Conservation (phyloP, 2,113 vertebrate species). For the Clinocottus analis region DNA sequence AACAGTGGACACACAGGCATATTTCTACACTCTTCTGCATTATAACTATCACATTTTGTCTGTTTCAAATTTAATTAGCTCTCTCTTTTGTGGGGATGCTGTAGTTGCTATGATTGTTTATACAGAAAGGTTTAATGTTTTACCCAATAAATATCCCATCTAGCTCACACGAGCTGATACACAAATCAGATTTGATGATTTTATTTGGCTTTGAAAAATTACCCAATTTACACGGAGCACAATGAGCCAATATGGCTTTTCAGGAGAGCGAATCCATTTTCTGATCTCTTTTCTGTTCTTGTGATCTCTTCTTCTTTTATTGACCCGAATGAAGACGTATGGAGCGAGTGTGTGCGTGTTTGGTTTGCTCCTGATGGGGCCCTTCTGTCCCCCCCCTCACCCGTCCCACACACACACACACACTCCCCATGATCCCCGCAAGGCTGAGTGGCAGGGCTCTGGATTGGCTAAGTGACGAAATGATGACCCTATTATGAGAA, state of each 20-base stretch:
- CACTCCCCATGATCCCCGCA: constrained; percentile 70
- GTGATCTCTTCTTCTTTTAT: constrained; percentile 63
- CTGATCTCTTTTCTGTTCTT: constrained; percentile 49
- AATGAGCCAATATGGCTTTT: constrained; percentile 27
- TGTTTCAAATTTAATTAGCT: background rate
- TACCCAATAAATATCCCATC: background rate
- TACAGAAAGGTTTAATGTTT: constrained; percentile 1
- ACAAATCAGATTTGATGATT: constrained; percentile 12
- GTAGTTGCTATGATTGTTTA: background rate
- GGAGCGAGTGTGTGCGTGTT: constrained; percentile 41
- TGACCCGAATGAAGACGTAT: constrained; percentile 77
- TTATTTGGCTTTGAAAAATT: constrained; percentile 22
- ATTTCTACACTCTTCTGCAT: background rate
- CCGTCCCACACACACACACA: too few species aligned
- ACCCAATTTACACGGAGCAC: constrained; percentile 25
- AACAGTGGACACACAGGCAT: background rate
- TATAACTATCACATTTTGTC: background rate
- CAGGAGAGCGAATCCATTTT: constrained; percentile 48
- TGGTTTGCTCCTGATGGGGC: constrained; percentile 57
- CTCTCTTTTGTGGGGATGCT: background rate
- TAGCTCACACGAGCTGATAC: constrained; percentile 10
- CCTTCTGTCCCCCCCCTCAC: constrained; percentile 48
- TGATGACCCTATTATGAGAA: constrained; percentile 98
- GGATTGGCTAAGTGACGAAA: constrained; percentile 94
- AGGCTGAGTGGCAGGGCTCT: constrained; percentile 87